A percentile compares a stretch with the other conserved stretches of the same genome.
Evolutionary conservation across 2,888 invertebrate genomes (phyloP).

Genomic region (Drosophila dives): DNA sequence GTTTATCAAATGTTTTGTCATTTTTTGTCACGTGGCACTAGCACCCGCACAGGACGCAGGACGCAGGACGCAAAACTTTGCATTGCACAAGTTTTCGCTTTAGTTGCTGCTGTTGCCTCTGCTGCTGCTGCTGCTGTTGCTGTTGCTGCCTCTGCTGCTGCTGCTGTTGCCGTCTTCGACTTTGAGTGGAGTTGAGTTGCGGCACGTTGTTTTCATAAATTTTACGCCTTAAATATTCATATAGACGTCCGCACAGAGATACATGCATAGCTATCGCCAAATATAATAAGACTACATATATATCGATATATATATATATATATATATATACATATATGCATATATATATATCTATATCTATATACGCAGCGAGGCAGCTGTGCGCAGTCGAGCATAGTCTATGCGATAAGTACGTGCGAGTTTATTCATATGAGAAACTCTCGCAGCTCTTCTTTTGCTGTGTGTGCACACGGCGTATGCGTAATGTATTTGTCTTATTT

Average conservation of each 20-base stretch:
- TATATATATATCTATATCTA: conserved; percentile 5
- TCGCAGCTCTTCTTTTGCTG: conserved; percentile 12
- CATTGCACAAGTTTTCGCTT: conserved; percentile 72
- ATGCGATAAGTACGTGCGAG: conserved; percentile 80
- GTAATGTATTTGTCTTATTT: conserved; percentile 79
- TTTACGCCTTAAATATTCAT: conserved; percentile 77
- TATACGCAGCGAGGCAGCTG: conserved; percentile 60
- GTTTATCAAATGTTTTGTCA: conserved; percentile 78
- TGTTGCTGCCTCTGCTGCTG: conserved; percentile 10
- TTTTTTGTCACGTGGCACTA: conserved; percentile 75
- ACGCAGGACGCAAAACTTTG: conserved; percentile 54
- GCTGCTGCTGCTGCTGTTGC: conserved; percentile 1
- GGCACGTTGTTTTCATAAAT: conserved; percentile 80
- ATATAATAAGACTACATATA: conserved; percentile 13
- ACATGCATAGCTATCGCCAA: conserved; percentile 9
- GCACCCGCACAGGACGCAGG: conserved; percentile 11
- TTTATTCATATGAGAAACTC: conserved; percentile 75
- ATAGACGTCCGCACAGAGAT: conserved; percentile 30
- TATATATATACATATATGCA: conserved; percentile 9
- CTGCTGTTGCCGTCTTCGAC: conserved; percentile 32
- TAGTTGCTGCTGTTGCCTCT: conserved; percentile 22
- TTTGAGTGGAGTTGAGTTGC: conserved; percentile 42
- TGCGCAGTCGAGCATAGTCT: conserved; percentile 78
- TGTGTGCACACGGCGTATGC: conserved; percentile 66
- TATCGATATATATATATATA: background rate